A percentile compares a stretch with the other conserved stretches of the same genome.
phyloP scores from a whole-genome alignment of 2,113 vertebrate genomes.

The Prinia subflava region DNA sequence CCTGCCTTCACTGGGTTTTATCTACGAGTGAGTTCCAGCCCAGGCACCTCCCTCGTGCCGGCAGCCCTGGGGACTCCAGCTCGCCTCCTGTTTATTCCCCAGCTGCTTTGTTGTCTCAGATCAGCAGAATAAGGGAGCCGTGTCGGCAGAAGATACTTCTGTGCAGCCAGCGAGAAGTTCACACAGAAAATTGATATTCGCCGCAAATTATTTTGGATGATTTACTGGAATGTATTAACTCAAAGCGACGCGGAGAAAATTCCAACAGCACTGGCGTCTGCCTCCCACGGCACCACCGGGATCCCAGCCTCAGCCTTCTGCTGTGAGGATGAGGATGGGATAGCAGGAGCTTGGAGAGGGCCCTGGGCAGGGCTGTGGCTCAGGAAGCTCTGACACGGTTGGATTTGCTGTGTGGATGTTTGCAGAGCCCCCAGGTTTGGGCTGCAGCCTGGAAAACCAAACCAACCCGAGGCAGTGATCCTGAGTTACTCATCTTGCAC shows the following conservation, averaged over 20 bases:
- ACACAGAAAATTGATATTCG: conserved; percentile 57
- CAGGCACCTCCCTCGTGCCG: conserved; percentile 13
- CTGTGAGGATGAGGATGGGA: not conserved
- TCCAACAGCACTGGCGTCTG: not conserved
- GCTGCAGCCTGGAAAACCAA: not conserved
- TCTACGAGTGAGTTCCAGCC: conserved; percentile 19
- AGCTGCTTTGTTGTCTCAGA: conserved; percentile 61
- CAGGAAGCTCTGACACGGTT: accelerated
- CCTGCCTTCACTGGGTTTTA: conserved; percentile 13
- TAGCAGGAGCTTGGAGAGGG: accelerated
- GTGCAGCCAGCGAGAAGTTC: conserved; percentile 60
- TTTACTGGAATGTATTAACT: conserved; percentile 70
- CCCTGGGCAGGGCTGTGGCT: not conserved
- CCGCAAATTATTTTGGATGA: conserved; percentile 63
- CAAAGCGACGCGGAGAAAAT: conserved; percentile 21
- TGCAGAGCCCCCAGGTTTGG: not conserved
- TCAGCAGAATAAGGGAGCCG: conserved; percentile 59
- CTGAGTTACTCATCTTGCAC: not conserved
- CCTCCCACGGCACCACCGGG: accelerated
- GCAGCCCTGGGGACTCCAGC: conserved; percentile 31
- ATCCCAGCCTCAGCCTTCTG: accelerated
- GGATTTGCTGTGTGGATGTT: not conserved
- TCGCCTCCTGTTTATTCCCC: conserved; percentile 60
- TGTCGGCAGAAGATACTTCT: conserved; percentile 49
- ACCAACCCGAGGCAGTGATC: accelerated